Percentiles rank a stretch among this genome's conserved stretches.
phyloP scores from a whole-genome alignment of 1,140 invertebrate species.

The Bombus soroeensis region DNA sequence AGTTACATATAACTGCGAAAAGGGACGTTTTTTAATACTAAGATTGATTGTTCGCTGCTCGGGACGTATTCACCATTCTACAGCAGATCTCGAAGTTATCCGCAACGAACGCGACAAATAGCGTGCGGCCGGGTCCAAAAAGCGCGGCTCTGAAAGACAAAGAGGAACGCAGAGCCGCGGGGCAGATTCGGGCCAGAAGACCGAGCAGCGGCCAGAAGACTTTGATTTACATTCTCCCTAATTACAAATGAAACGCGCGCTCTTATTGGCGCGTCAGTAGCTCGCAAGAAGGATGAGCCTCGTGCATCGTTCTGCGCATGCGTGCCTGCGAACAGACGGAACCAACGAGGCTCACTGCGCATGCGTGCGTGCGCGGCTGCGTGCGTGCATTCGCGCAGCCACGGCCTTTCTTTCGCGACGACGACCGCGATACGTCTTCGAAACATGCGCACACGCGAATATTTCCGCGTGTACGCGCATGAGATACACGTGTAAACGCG shows the following conservation, averaged over 20 bases:
- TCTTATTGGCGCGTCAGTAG: conserved; percentile 78
- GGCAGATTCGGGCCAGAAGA: conserved; percentile 45
- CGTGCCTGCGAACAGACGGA: background rate
- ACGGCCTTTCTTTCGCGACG: conserved; percentile 19
- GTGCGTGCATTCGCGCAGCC: background rate
- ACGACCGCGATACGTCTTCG: conserved; percentile 34
- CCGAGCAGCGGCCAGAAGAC: conserved; percentile 59
- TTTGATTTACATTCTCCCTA: conserved; percentile 80
- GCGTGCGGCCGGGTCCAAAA: background rate
- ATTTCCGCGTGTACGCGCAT: background rate
- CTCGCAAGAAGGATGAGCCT: conserved; percentile 68
- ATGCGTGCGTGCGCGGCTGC: background rate
- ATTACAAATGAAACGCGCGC: conserved; percentile 79
- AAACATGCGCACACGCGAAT: background rate
- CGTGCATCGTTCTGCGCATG: conserved; percentile 2
- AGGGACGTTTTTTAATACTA: background rate
- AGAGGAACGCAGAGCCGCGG: conserved; percentile 30
- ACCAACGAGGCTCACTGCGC: background rate
- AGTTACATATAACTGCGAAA: background rate
- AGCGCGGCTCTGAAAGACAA: conserved; percentile 32
- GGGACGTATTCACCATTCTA: background rate
- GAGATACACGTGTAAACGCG: conserved; percentile 16
- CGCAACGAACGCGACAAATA: conserved; percentile 13
- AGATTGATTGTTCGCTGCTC: background rate
- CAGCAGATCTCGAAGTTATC: background rate